Evolutionary conservation across 2,113 vertebrate species (phyloP), one percentile per base, ranked within the genome.

Genomic region (Zosterops borbonicus): DNA sequence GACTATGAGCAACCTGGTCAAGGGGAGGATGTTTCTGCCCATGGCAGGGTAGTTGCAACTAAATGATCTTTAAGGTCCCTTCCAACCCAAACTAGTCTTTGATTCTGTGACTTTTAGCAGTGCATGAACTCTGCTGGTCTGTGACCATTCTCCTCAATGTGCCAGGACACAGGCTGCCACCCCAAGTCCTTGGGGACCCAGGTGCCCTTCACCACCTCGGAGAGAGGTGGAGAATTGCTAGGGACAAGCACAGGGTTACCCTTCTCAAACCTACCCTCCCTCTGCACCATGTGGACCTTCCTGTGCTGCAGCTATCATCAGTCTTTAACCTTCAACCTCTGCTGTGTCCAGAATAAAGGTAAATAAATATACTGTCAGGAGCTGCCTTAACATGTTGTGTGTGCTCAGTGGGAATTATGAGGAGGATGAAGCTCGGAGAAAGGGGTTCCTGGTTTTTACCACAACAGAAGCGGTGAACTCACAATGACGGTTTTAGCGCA

Each of bases 401-500:
- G n/a, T 69, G 9, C 53, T 87, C 27, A 49, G 21, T 0, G 3
- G n/a, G 76, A 10, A 28, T 52, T 47, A 44, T 0, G 5, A 71
- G 24, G 47, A 55, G 27, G 12, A 7, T 47, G 28, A 78, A 37
- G 18, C 18, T 65, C 7, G 5, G 20, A 42, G 11, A 24, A 49
- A 31, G 31, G 24, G 6, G 11, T 6, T 93, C 23, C 41, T 55
- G 71, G 29, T 11, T 37, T 74, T 49, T 42, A 35, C 29, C 1
- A 3, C 1, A 4, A 8, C 2, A 18, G 37, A 47, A 79, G 23
- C 0, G 1, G 24, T 13, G 35, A 90, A 98, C 98, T 98, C 93
- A 99, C 99, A 7, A 98, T 96, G 46, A 90, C 20, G 1, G 83
- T 97, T 91, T 90, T 97, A 8, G 94, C 84, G 77, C 99, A 99